These are phyloP conservation scores for Psittacula derbiana DNA, from an alignment of 2,797 vertebrate genomes.

Conservation along the genomic window DNA sequence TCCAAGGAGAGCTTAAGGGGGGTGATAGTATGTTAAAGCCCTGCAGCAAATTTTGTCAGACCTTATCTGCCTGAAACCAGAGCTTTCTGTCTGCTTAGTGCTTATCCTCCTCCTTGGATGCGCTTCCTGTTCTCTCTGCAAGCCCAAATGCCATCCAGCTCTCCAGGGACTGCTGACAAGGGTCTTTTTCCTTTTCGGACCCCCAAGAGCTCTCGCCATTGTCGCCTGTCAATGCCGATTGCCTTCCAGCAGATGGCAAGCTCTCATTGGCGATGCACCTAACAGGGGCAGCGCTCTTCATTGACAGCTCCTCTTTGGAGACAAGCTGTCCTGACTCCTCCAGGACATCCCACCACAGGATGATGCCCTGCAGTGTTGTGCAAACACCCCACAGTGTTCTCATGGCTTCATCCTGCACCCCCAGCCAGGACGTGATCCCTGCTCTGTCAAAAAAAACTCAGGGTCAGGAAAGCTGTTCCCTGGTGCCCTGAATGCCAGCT, in stretches of 20 bases:
- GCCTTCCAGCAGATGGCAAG: slow-evolving; percentile 37
- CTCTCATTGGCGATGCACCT: background rate
- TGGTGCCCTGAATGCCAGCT: rapidly evolving
- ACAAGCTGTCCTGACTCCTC: background rate
- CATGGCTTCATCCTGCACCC: background rate
- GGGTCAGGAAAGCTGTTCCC: background rate
- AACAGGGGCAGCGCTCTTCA: rapidly evolving
- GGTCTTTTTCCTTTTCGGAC: background rate
- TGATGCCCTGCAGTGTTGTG: background rate
- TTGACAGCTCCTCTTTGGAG: background rate
- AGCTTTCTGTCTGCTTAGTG: background rate
- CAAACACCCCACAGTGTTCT: background rate
- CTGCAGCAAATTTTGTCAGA: background rate
- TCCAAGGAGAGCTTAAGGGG: background rate
- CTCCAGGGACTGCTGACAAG: background rate
- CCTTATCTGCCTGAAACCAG: rapidly evolving
- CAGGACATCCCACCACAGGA: rapidly evolving
- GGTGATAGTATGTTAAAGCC: background rate
- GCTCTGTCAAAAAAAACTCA: rapidly evolving
- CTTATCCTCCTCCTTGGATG: background rate
- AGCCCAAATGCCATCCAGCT: background rate
- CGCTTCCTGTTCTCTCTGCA: background rate
- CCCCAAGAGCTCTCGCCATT: background rate
- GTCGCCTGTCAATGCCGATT: background rate
- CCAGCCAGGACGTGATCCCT: background rate